Percentiles rank a stretch among this genome's conserved stretches.
Conservation (phyloP, 2,113 vertebrate species). For the Carassius gibelio region DNA sequence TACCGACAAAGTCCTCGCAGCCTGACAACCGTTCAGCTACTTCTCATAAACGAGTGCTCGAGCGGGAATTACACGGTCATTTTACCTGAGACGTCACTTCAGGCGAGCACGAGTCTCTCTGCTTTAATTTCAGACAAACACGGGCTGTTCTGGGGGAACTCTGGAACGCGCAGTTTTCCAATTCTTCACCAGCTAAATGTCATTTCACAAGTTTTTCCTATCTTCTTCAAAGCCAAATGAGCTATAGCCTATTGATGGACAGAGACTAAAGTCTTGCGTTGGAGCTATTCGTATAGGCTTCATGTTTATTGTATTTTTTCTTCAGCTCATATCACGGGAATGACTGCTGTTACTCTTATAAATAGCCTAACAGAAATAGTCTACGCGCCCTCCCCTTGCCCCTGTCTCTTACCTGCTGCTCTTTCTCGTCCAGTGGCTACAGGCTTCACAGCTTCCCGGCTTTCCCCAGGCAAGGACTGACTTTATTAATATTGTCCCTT, state of each 20-base stretch:
- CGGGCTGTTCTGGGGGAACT: conserved; percentile 22
- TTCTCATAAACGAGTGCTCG: neutral
- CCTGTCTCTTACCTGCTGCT: conserved; percentile 77
- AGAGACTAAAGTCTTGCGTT: neutral
- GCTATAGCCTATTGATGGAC: neutral
- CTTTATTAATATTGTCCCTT: conserved; percentile 75
- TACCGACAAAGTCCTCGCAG: neutral
- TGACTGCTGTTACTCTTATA: conserved; percentile 59
- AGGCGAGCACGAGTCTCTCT: conserved; percentile 53
- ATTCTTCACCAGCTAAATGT: neutral
- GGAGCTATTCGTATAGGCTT: conserved; percentile 22
- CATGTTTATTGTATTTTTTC: conserved; percentile 22
- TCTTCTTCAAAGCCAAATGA: neutral
- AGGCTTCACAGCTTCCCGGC: conserved; percentile 71
- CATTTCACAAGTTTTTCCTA: conserved; percentile 28
- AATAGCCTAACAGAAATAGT: conserved; percentile 62
- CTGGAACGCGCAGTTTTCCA: neutral
- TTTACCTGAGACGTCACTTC: conserved; percentile 71
- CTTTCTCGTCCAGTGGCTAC: conserved; percentile 71
- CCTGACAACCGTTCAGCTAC: neutral
- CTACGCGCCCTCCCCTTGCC: conserved; percentile 66
- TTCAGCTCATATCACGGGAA: conserved; percentile 13
- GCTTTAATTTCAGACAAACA: conserved; percentile 53
- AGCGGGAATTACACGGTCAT: neutral
- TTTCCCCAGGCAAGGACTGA: conserved; percentile 70